These are phyloP conservation scores for Mechanitis mazaeus DNA, from an alignment of 2,888 invertebrate species.

Conservation along the genomic window DNA sequence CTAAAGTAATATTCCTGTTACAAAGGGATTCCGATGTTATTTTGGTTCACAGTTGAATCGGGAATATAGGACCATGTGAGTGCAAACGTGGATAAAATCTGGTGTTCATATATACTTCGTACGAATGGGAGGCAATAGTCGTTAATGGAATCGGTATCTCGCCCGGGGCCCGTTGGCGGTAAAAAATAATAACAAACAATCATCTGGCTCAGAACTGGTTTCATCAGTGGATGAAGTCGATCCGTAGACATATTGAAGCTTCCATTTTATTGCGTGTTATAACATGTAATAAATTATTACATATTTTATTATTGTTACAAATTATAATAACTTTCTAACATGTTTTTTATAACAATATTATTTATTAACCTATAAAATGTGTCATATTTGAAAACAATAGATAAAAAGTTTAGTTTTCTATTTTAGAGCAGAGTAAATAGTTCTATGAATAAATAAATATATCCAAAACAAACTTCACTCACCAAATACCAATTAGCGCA, in stretches of 20 bases:
- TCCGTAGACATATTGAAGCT: conserved; percentile 51
- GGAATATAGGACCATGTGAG: neutral
- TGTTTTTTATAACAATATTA: neutral
- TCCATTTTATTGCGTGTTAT: conserved; percentile 48
- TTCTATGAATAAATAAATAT: conserved; percentile 10
- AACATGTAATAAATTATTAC: conserved; percentile 36
- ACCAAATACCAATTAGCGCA: conserved; percentile 65
- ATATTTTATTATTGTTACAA: conserved; percentile 14
- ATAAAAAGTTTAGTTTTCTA: neutral
- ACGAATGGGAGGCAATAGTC: conserved; percentile 7
- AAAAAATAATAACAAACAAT: conserved; percentile 71
- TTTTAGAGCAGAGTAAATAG: neutral
- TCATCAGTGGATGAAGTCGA: conserved; percentile 47
- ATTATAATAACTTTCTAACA: conserved; percentile 11
- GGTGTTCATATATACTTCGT: neutral
- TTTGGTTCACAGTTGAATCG: no score
- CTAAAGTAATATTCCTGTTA: no score
- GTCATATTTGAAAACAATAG: neutral
- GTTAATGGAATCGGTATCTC: conserved; percentile 31
- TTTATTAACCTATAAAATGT: neutral
- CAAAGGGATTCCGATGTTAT: no score
- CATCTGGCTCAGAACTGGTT: conserved; percentile 67
- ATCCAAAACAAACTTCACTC: conserved; percentile 51
- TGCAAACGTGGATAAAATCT: neutral
- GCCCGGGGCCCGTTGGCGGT: conserved; percentile 39